Evolutionary conservation across 2,797 vertebrate species (phyloP), one percentile per base, ranked within the genome.

Genomic region (Gymnodraco acuticeps): DNA sequence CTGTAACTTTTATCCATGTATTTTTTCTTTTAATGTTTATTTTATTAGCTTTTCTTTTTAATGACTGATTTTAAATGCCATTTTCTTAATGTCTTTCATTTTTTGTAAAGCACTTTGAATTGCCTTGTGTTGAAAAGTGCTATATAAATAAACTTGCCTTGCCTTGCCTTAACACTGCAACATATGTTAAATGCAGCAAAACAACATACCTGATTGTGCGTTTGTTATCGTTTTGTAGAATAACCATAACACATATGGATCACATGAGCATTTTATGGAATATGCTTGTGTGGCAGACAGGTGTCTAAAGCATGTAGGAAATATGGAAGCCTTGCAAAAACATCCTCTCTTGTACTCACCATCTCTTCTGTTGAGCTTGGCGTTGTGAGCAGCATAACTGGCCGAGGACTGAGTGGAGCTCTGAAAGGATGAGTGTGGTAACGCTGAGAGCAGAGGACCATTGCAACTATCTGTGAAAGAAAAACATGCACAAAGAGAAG

Each of bases 351-450:
- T 5, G 54, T 66, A 94, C 96, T 97, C 85, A 99, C 98, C 98
- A 0, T 99, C 97, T 95, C 96, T 94, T 90, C 96, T 93, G 91
- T 98, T 99, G 58, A 99, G 96, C 83, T 94, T 97, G 90, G 96
- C 96, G 70, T 97, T 97, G 76, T 95, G 94, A 23, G 98, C 95
- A 16, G 96, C 97, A 9, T 96, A 95, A 60, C 94, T 95, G 85
- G 88, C 94, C 1, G 97, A 97, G 16, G 97, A 95, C 85, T 97
- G 96, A 0, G 98, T 97, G 6, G 98, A 99, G 88, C 97, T 96
- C 89, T 96, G 96, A 82, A 99, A 99, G 9, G 96, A 97, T 0
- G 95, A 93, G 47, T 94, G 95, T 50, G 97, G 95, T 74, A 98
- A 88, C 69, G 93, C 74, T 51, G 96, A 95, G 45, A 94, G 93